Base-by-base conservation (phyloP, 2,113 vertebrate genomes). In the Centropus unirufus region DNA sequence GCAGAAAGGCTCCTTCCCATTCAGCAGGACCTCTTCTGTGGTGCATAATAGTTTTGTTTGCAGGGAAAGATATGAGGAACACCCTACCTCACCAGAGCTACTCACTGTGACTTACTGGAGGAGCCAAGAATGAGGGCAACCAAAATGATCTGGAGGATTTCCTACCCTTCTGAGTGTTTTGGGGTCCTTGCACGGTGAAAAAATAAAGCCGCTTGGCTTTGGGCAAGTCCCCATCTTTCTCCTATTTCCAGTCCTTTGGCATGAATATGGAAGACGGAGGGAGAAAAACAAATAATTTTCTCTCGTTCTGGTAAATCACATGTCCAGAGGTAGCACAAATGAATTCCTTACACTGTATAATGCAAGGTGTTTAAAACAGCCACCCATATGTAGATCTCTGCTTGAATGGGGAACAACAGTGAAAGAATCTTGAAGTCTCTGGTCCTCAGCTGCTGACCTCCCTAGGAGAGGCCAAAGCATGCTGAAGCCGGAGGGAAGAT, bases 341-440 rank as follows among this genome's bases (percentile, higher is more conserved):
- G 34, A 59, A 15, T 68, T 11, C 8, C 8, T 32, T 92, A 52
- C 11, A 36, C 21, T 24, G 5, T 46, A 4, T 8, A 36, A 40
- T 8, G 2, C 9, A 63, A 44, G 11, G 11, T 55, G 39, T 11
- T 75, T 18, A 58, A 34, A 83, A 27, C 9, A 90, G 40, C 17
- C 66, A 4, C 14, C 13, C 16, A 4, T 7, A 22, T 29, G 24
- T 21, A 29, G 34, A 6, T 34, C 2, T 0, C 21, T 19, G 5
- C 5, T 61, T 44, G 58, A 32, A 40, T 0, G 0, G 24, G 23
- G 16, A n/a, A 6, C 9, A 30, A 1, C 0, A 1, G 8, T 6
- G 20, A 32, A 62, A 17, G 30, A 13, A 2, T 23, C 30, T 66
- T 58, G 46, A 54, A 8, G 19, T 47, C 32, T 4, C 5, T 64